Evolutionary conservation across 2,113 vertebrate species (phyloP).

Genomic region (Protobothrops mucrosquamatus): DNA sequence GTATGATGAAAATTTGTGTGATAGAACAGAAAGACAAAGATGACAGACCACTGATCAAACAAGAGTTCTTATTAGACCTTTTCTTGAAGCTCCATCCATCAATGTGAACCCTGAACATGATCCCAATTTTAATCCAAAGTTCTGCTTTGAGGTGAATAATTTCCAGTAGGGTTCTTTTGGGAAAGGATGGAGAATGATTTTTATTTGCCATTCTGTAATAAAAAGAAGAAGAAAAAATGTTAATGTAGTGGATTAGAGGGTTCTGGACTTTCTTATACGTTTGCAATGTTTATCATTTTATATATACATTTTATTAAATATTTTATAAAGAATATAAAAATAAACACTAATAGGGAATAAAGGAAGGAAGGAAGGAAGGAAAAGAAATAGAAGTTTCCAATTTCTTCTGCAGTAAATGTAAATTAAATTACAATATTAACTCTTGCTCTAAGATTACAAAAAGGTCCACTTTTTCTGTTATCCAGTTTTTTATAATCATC

Average conservation of each 20-base stretch:
- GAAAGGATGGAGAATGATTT: not conserved
- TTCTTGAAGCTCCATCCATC: slow-evolving; percentile 20
- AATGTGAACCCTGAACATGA: not conserved
- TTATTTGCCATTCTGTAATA: slow-evolving; percentile 28
- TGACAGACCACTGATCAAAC: not conserved
- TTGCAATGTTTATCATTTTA: not conserved
- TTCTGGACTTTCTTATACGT: not conserved
- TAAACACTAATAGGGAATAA: too few relatives aligned
- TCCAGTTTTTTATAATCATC: too few relatives aligned
- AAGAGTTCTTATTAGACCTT: slow-evolving; percentile 2
- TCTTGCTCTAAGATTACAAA: too few relatives aligned
- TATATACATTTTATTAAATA: not conserved
- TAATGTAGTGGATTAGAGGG: not conserved
- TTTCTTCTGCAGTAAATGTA: too few relatives aligned
- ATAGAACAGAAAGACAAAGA: not conserved
- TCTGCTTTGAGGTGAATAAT: not conserved
- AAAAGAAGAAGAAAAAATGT: not conserved
- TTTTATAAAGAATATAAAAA: too few relatives aligned
- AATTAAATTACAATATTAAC: too few relatives aligned
- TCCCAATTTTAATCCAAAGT: not conserved
- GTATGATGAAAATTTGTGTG: not conserved
- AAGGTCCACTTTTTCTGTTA: too few relatives aligned
- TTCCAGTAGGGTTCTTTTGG: not conserved
- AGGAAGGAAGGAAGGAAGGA: too few relatives aligned
- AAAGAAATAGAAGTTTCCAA: too few relatives aligned